phyloP scores from a whole-genome alignment of 2,797 vertebrate species.

The Champsocephalus gunnari region DNA sequence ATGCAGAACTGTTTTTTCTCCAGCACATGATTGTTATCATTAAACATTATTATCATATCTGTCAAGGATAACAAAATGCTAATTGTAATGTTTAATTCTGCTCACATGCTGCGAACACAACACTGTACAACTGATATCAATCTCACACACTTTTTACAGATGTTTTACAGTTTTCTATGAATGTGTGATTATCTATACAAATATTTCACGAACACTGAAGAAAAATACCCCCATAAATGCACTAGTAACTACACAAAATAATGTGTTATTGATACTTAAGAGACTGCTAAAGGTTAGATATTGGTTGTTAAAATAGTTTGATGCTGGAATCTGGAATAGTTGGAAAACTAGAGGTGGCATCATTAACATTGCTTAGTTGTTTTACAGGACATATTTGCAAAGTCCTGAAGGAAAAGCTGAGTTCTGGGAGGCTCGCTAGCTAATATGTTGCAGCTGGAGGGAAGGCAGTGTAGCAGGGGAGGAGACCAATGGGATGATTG shows the following conservation, averaged over 20 bases:
- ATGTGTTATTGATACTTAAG: too few relatives aligned
- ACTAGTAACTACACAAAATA: too few relatives aligned
- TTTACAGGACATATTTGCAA: background rate
- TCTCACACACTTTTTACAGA: too few relatives aligned
- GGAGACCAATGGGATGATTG: slow-evolving; percentile 5
- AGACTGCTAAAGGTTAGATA: too few relatives aligned
- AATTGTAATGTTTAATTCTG: background rate
- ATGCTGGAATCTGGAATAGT: too few relatives aligned
- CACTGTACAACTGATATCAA: background rate
- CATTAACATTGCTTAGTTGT: too few relatives aligned
- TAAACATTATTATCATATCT: slow-evolving; percentile 3
- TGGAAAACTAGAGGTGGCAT: too few relatives aligned
- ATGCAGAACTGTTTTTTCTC: slow-evolving; percentile 20
- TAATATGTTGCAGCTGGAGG: background rate
- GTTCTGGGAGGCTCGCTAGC: background rate
- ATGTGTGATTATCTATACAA: background rate
- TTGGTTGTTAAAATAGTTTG: too few relatives aligned
- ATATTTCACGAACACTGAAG: too few relatives aligned
- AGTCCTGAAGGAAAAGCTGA: background rate
- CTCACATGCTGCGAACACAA: background rate
- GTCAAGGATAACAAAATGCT: slow-evolving; percentile 10
- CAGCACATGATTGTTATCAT: slow-evolving; percentile 19
- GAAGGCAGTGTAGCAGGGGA: background rate
- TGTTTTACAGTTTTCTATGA: background rate
- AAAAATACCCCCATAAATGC: too few relatives aligned